A percentile compares a stretch with the other conserved stretches of the same genome.
Evolutionary conservation across 1,140 invertebrate species (phyloP).

Genomic region (Oncopodura yosiiana): DNA sequence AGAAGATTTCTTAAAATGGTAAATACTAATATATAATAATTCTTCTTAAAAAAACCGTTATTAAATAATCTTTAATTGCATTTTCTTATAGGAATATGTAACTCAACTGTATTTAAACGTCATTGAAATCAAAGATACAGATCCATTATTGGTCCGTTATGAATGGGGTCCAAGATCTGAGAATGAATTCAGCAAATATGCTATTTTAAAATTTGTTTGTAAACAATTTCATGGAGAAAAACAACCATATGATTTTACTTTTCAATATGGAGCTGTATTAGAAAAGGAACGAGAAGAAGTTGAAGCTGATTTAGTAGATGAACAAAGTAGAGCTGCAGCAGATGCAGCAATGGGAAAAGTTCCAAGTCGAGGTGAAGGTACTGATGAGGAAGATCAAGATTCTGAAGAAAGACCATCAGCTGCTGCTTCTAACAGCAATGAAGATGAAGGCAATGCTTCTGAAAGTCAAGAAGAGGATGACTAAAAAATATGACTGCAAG

Average conservation of each 20-base stretch:
- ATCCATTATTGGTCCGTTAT: constrained; percentile 10
- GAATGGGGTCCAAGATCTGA: constrained; percentile 28
- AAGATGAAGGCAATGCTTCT: too few relatives aligned
- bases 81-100: constrained; percentile 32
- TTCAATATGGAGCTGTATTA: constrained; percentile 8
- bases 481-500: too few relatives aligned
- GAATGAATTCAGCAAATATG: constrained; percentile 27
- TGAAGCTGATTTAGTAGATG: background rate
- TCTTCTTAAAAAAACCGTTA: background rate
- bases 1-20: constrained; percentile 27
- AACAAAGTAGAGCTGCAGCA: background rate
- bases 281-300: constrained; percentile 2
- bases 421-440: too few relatives aligned
- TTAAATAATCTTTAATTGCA: background rate
- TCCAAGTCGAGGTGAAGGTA: too few relatives aligned
- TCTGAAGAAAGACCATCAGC: too few relatives aligned
- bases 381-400: too few relatives aligned
- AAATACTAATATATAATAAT: background rate
- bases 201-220: constrained; percentile 30
- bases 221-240: constrained; percentile 21
- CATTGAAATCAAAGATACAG: constrained; percentile 14
- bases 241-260: constrained; percentile 5
- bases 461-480: too few relatives aligned
- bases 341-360: too few relatives aligned
- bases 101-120: constrained; percentile 12